These are phyloP conservation scores for Origma solitaria DNA, from an alignment of 2,113 vertebrate genomes.

Conservation along the genomic window DNA sequence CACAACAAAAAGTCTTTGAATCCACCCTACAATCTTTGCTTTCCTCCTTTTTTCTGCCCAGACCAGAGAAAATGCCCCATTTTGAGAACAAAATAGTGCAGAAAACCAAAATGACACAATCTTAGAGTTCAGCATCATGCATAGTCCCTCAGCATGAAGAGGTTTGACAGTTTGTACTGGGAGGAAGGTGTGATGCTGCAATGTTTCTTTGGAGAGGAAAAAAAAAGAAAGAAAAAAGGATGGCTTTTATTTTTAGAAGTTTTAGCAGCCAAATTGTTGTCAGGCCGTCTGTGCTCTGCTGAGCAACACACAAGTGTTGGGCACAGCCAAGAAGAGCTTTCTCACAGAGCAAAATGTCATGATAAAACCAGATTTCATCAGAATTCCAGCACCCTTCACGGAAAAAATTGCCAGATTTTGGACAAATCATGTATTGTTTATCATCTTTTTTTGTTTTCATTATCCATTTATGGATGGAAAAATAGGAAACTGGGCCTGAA, in stretches of 20 bases:
- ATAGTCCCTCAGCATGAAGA: not conserved
- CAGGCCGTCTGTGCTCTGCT: conserved; percentile 32
- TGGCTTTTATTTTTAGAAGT: conserved; percentile 29
- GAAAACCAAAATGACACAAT: not conserved
- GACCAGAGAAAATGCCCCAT: not conserved
- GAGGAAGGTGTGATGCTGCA: not conserved
- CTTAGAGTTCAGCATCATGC: not conserved
- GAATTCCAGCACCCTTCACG: not conserved
- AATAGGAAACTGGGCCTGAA: not conserved
- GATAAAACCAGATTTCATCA: not conserved
- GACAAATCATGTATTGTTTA: not conserved
- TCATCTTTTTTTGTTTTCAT: not conserved
- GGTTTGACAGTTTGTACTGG: not conserved
- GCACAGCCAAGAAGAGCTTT: not conserved
- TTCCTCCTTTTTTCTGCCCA: not conserved
- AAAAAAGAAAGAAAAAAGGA: not conserved
- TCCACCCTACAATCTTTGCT: not conserved
- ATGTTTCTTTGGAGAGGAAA: not conserved
- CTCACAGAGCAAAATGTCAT: not conserved
- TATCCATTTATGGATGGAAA: not conserved
- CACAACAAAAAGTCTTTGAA: not conserved
- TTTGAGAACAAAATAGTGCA: not conserved
- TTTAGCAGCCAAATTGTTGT: conserved; percentile 30
- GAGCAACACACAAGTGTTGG: not conserved
- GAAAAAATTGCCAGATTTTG: not conserved